Conservation (phyloP, 2,797 vertebrate species). For the Sparus aurata region DNA sequence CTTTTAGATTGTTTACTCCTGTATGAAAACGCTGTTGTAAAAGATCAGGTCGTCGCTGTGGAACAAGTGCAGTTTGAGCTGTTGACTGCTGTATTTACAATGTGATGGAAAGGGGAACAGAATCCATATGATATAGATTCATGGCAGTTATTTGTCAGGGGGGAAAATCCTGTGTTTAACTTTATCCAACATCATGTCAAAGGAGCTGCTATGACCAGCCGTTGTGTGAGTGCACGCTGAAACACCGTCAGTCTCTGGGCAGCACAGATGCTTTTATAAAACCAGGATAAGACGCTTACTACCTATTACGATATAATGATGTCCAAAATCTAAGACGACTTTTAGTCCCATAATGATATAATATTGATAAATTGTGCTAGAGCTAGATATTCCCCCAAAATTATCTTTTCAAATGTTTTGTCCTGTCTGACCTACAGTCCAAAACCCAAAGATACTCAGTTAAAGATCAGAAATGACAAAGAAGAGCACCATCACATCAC, state of each 20-base stretch:
- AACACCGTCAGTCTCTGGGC: not conserved
- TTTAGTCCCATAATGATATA: too few species aligned
- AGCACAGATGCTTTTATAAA: not conserved
- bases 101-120: conserved; percentile 46
- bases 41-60: not conserved
- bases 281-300: too few species aligned
- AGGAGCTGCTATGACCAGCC: conserved; percentile 53
- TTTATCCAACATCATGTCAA: conserved; percentile 14
- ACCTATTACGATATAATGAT: too few species aligned
- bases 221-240: conserved; percentile 24
- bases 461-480: not conserved
- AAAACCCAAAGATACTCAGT: not conserved
- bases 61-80: conserved; percentile 9
- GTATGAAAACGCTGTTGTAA: conserved; percentile 12
- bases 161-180: conserved; percentile 41
- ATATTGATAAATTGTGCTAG: too few species aligned
- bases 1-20: not conserved
- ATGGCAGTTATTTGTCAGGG: conserved; percentile 46
- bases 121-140: conserved; percentile 17
- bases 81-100: conserved; percentile 21
- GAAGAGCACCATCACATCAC: not conserved
- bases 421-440: not conserved
- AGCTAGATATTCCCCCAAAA: not conserved
- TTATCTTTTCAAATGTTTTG: not conserved
- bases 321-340: too few species aligned